These are phyloP conservation scores for Plemyria rubiginata DNA, from an alignment of 2,888 invertebrate genomes.

Conservation along the genomic window DNA sequence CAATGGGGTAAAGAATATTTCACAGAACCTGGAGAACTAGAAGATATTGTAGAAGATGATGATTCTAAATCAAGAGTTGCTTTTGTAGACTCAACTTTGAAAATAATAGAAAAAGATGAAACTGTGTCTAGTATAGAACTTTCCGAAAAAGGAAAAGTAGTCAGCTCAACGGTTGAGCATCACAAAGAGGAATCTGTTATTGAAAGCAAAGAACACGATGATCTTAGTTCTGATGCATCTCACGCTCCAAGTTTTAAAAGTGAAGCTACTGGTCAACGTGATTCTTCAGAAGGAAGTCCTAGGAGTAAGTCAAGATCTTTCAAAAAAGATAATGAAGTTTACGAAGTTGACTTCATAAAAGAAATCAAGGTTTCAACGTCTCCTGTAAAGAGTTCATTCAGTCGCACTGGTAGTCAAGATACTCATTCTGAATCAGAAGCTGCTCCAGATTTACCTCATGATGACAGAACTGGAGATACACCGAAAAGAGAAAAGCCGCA, in stretches of 20 bases:
- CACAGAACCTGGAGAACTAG: slow-evolving; percentile 76
- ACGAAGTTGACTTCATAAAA: slow-evolving; percentile 82
- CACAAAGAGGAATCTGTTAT: slow-evolving; percentile 79
- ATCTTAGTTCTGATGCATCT: slow-evolving; percentile 78
- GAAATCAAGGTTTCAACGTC: slow-evolving; percentile 83
- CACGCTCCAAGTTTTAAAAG: slow-evolving; percentile 78
- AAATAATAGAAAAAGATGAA: slow-evolving; percentile 79
- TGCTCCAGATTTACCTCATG: slow-evolving; percentile 80
- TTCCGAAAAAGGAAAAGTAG: slow-evolving; percentile 77
- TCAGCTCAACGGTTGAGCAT: slow-evolving; percentile 76
- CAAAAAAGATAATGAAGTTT: slow-evolving; percentile 78
- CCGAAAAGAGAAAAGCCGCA: slow-evolving; percentile 69
- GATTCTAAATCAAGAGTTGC: slow-evolving; percentile 71
- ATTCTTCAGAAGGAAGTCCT: slow-evolving; percentile 74
- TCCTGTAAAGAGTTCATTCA: slow-evolving; percentile 79
- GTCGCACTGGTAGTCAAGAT: slow-evolving; percentile 83
- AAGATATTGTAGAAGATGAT: slow-evolving; percentile 76
- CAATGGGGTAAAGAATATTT: slow-evolving; percentile 84
- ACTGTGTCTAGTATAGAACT: slow-evolving; percentile 72
- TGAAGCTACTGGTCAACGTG: slow-evolving; percentile 69
- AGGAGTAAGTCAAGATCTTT: slow-evolving; percentile 79
- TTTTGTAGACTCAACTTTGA: slow-evolving; percentile 73
- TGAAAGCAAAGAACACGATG: slow-evolving; percentile 80
- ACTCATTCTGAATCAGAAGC: slow-evolving; percentile 84
- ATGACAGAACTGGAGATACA: slow-evolving; percentile 70